Percentiles rank a stretch among this genome's conserved stretches.
Conservation (phyloP, 2,113 vertebrate genomes). For the Tringa solitaria region DNA sequence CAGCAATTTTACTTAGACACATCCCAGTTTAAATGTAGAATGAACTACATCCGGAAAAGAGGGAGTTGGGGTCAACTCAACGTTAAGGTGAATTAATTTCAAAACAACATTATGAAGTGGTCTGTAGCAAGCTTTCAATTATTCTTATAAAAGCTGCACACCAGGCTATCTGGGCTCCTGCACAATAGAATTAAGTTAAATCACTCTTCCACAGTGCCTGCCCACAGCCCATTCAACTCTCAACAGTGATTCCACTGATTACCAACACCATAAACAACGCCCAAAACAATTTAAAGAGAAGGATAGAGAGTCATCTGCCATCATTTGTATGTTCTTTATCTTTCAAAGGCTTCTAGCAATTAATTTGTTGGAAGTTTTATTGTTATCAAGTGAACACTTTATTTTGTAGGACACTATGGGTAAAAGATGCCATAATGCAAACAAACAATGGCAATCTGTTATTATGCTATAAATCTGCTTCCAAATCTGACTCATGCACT, state of each 20-base stretch:
- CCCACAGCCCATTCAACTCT: slow-evolving; percentile 1
- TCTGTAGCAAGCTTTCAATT: background rate
- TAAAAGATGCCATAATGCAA: slow-evolving; percentile 16
- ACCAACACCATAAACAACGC: slow-evolving; percentile 20
- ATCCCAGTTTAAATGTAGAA: background rate
- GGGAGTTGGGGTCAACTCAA: background rate
- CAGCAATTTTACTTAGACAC: background rate
- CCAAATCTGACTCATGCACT: background rate
- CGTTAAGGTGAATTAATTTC: background rate
- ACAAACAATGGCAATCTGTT: slow-evolving; percentile 38
- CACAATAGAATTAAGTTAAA: background rate
- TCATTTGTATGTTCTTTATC: background rate
- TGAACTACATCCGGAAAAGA: background rate
- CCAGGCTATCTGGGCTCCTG: background rate
- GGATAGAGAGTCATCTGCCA: slow-evolving; percentile 12
- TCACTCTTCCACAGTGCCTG: background rate
- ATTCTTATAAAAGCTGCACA: background rate
- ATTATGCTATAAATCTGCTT: slow-evolving; percentile 25
- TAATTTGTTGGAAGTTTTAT: slow-evolving; percentile 44
- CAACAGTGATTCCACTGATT: background rate
- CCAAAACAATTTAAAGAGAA: slow-evolving; percentile 42
- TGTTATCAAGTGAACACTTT: slow-evolving; percentile 27
- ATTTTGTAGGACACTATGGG: background rate
- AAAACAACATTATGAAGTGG: background rate
- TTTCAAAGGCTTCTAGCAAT: slow-evolving; percentile 39